Conservation (phyloP, 2,797 vertebrate species). For the Sarcophilus harrisii region DNA sequence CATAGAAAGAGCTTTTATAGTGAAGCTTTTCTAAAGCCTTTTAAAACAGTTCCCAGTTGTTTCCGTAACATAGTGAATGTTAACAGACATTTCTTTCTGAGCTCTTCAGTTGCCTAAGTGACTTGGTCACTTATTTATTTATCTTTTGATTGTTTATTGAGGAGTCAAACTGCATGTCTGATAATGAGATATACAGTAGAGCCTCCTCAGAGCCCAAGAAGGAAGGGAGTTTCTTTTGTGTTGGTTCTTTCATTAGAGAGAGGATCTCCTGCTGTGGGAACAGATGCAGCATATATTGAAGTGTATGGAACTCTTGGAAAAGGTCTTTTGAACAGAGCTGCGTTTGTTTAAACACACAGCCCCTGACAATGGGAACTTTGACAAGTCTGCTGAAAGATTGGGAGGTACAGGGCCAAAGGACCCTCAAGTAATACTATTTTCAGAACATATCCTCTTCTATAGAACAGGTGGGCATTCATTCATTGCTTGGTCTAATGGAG, state of each 20-base stretch:
- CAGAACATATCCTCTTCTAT: slow-evolving; percentile 50
- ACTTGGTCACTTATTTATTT: slow-evolving; percentile 29
- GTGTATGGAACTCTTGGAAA: slow-evolving; percentile 5
- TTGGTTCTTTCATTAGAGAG: slow-evolving; percentile 33
- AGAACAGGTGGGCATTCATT: slow-evolving; percentile 54
- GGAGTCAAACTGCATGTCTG: slow-evolving; percentile 31
- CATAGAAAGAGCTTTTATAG: not conserved
- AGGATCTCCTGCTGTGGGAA: not conserved
- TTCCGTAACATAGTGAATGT: slow-evolving; percentile 6
- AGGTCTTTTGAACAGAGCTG: not conserved
- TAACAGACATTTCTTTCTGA: slow-evolving; percentile 42
- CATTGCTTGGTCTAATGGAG: not conserved
- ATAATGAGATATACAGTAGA: slow-evolving; percentile 14
- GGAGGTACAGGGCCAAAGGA: slow-evolving; percentile 21
- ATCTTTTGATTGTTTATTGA: slow-evolving; percentile 38
- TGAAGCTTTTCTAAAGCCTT: slow-evolving; percentile 35
- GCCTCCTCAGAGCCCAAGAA: slow-evolving; percentile 15
- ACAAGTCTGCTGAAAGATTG: slow-evolving; percentile 36
- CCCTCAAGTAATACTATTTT: slow-evolving; percentile 22
- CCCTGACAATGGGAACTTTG: slow-evolving; percentile 37
- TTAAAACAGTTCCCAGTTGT: slow-evolving; percentile 25
- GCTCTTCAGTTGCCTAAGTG: slow-evolving; percentile 41
- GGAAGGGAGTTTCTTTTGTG: slow-evolving; percentile 47
- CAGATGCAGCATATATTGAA: not conserved
- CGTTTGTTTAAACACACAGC: slow-evolving; percentile 24